A percentile compares a stretch with the other conserved stretches of the same genome.
Evolutionary conservation across 2,888 invertebrate species (phyloP).

Genomic region (Frankliniella intonsa): DNA sequence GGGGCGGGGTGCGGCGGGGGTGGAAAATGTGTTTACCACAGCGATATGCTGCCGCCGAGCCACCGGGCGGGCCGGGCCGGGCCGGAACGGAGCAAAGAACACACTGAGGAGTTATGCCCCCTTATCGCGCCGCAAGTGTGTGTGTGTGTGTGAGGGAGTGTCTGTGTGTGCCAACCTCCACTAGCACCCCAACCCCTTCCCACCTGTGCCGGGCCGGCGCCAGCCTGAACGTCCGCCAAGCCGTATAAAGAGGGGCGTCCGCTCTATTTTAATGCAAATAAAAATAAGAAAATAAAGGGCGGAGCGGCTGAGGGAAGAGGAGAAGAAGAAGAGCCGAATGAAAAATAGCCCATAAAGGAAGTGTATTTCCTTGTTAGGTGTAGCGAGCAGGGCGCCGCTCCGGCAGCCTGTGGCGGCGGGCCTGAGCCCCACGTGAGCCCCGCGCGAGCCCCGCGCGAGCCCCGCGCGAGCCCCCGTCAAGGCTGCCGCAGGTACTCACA

Average conservation of each 20-base stretch:
- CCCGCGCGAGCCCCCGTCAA: no score
- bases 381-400: no score
- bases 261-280: slow-evolving; percentile 5
- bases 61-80: not conserved
- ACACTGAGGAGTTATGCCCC: not conserved
- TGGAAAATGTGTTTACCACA: not conserved
- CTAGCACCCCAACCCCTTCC: not conserved
- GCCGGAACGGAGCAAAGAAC: not conserved
- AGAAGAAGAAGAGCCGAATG: not conserved
- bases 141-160: no score
- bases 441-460: no score
- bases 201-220: no score
- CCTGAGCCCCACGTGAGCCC: no score
- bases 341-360: slow-evolving; percentile 18
- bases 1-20: not conserved
- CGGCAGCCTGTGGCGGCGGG: no score
- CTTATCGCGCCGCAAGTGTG: not conserved
- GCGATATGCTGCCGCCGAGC: not conserved
- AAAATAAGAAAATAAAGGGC: not conserved
- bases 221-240: not conserved
- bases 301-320: not conserved
- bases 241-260: not conserved
- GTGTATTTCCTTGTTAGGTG: slow-evolving; percentile 14
- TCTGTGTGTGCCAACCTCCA: not conserved
- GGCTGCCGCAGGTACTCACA: no score